These are phyloP conservation scores for Pedetes capensis DNA, from an alignment of 2,113 vertebrate species.

Conservation along the genomic window DNA sequence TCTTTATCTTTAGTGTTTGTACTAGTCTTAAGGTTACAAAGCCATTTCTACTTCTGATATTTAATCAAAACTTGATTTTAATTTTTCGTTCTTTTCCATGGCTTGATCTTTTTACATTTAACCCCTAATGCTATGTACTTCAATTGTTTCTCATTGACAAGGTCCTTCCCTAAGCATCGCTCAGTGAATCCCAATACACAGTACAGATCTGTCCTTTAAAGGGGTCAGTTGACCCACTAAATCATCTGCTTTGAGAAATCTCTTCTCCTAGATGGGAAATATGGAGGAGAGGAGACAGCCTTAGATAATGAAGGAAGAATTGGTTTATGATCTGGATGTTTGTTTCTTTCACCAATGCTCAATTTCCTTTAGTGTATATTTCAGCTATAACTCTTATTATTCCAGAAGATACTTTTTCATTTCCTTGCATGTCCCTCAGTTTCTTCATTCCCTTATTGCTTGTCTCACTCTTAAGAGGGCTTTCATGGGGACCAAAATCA, in stretches of 20 bases:
- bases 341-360: background rate
- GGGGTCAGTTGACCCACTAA: background rate
- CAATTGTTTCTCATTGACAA: background rate
- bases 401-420: constrained; percentile 18
- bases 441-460: background rate
- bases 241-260: constrained; percentile 23
- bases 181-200: background rate
- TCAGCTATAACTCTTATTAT: background rate
- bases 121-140: background rate
- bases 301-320: background rate
- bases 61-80: constrained; percentile 53
- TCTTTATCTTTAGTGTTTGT: background rate
- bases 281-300: background rate
- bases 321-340: background rate
- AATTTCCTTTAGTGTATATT: background rate
- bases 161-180: constrained; percentile 7
- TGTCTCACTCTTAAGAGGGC: background rate
- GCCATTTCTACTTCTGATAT: constrained; percentile 43
- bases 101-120: background rate
- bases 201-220: background rate
- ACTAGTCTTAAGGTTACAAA: constrained; percentile 59
- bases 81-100: constrained; percentile 42
- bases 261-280: background rate
- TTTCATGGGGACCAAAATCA: background rate
- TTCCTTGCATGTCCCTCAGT: background rate